These are phyloP conservation scores for Isichthys henryi DNA, from an alignment of 2,113 vertebrate genomes.

Conservation along the genomic window DNA sequence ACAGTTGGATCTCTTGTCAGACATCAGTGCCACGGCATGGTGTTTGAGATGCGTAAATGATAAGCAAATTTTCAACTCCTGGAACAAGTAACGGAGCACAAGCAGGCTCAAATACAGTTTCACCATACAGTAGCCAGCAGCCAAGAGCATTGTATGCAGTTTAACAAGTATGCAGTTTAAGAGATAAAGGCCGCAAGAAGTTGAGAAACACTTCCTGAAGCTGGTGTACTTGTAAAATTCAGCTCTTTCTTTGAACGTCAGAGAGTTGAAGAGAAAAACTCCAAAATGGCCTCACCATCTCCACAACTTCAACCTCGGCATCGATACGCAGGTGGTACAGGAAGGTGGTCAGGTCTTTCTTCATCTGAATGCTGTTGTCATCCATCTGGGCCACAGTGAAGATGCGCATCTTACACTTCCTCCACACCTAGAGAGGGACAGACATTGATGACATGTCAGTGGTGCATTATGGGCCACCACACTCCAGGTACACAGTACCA, in stretches of 20 bases:
- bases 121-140: neutral
- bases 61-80: neutral
- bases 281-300: conserved; percentile 73
- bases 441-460: neutral
- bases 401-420: conserved; percentile 98
- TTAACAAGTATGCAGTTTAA: neutral
- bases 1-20: neutral
- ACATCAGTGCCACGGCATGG: neutral
- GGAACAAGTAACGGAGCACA: neutral
- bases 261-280: neutral
- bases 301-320: conserved; percentile 90
- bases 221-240: neutral
- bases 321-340: conserved; percentile 94
- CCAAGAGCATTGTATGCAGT: neutral
- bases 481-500: neutral
- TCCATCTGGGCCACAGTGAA: conserved; percentile 98
- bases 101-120: neutral
- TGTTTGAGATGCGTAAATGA: neutral
- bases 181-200: neutral
- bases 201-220: neutral
- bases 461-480: neutral
- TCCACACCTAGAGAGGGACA: conserved; percentile 76
- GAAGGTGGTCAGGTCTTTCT: conserved; percentile 94
- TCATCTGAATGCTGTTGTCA: conserved; percentile 99
- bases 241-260: neutral